These are phyloP conservation scores for Heliconius congener DNA, from an alignment of 1,140 invertebrate genomes.

Conservation along the genomic window DNA sequence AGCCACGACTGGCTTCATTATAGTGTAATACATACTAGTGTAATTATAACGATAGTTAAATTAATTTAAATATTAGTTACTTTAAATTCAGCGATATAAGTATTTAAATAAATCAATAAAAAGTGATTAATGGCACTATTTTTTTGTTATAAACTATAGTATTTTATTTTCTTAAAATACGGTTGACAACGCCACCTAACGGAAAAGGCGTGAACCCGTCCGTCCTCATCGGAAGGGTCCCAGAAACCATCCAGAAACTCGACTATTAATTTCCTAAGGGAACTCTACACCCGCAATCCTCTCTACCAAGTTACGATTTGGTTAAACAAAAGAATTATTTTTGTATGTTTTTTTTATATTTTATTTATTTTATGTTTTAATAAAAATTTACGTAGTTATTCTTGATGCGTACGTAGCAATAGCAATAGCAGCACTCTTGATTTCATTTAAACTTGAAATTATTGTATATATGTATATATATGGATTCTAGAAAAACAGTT, in stretches of 20 bases:
- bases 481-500: too few species aligned
- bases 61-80: too few species aligned
- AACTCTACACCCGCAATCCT: conserved; percentile 61
- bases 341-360: not conserved
- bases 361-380: not conserved
- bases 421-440: too few species aligned
- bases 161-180: not conserved
- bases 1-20: too few species aligned
- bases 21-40: too few species aligned
- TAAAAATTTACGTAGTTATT: too few species aligned
- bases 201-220: conserved; percentile 47
- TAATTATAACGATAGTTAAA: too few species aligned
- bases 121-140: not conserved
- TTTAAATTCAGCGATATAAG: too few species aligned
- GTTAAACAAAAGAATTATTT: not conserved
- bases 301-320: conserved; percentile 53
- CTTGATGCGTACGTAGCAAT: too few species aligned
- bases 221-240: conserved; percentile 53
- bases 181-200: conserved; percentile 58
- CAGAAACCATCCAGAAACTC: conserved; percentile 52
- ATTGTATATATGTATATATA: too few species aligned
- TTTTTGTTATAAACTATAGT: not conserved
- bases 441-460: too few species aligned
- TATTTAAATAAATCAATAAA: too few species aligned
- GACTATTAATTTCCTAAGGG: conserved; percentile 78